Conservation (phyloP, 2,888 invertebrate species). For the Therioaphis trifolii region DNA sequence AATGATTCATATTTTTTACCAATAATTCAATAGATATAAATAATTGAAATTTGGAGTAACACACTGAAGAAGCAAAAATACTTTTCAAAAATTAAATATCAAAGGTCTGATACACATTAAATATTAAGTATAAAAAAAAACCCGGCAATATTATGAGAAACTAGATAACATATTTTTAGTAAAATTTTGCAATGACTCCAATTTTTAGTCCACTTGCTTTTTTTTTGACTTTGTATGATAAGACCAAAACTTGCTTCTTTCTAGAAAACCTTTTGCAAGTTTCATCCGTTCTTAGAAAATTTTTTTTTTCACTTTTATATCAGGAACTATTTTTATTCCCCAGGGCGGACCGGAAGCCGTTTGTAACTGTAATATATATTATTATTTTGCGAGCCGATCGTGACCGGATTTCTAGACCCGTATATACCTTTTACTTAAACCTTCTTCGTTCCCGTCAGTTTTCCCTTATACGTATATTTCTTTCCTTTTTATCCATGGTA, state of each 20-base stretch:
- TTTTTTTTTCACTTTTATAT: slow-evolving; percentile 52
- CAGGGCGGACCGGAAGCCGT: slow-evolving; percentile 50
- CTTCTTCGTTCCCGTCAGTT: background rate
- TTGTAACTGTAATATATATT: slow-evolving; percentile 61
- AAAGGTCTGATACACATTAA: too few relatives aligned
- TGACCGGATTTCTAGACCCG: slow-evolving; percentile 62
- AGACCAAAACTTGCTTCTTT: background rate
- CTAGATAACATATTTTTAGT: too few relatives aligned
- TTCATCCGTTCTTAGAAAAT: slow-evolving; percentile 22
- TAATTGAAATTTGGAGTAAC: too few relatives aligned
- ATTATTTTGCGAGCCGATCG: slow-evolving; percentile 59
- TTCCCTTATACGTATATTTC: background rate
- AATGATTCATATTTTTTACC: too few relatives aligned
- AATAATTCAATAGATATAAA: too few relatives aligned
- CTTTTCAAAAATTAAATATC: too few relatives aligned
- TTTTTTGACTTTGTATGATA: slow-evolving; percentile 31
- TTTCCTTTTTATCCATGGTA: slow-evolving; percentile 8
- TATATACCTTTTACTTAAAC: slow-evolving; percentile 58
- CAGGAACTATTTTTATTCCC: slow-evolving; percentile 55
- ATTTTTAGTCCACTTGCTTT: background rate
- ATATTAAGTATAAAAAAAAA: too few relatives aligned
- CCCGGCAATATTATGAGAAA: too few relatives aligned
- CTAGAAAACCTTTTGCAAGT: slow-evolving; percentile 37
- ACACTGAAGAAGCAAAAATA: too few relatives aligned
- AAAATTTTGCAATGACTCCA: too few relatives aligned